Evolutionary conservation across 2,797 vertebrate genomes (phyloP).

Genomic region (Acanthis flammea): DNA sequence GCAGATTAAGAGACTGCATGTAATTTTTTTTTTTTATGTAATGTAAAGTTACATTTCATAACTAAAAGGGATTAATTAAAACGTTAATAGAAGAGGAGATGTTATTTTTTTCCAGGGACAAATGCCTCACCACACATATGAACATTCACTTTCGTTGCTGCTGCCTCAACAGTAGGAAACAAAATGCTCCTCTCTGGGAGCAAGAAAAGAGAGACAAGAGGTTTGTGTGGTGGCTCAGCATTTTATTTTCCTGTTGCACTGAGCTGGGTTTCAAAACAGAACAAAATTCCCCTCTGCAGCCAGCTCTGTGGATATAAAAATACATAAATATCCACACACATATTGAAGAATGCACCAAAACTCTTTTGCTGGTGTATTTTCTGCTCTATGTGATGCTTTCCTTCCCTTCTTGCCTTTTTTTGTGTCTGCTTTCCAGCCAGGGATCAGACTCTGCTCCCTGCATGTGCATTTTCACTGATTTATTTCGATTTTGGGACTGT

Average conservation of each 20-base stretch:
- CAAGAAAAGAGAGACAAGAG: neutral
- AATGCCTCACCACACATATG: constrained; percentile 51
- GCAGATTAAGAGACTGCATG: constrained; percentile 68
- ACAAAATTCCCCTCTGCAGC: neutral
- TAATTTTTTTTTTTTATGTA: constrained; percentile 68
- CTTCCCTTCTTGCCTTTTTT: neutral
- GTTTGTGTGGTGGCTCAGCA: constrained; percentile 23
- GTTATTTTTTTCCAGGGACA: constrained; percentile 63
- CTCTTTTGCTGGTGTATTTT: neutral
- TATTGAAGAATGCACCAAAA: neutral
- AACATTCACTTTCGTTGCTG: constrained; percentile 47
- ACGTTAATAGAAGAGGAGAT: constrained; percentile 64
- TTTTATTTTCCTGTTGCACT: constrained; percentile 29
- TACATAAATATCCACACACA: neutral
- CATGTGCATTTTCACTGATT: neutral
- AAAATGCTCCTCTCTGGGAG: constrained; percentile 11
- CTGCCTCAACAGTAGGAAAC: constrained; percentile 34
- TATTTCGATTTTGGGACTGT: neutral
- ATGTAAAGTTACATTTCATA: constrained; percentile 75
- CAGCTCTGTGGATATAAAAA: neutral
- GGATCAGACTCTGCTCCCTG: neutral
- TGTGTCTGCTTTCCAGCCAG: neutral
- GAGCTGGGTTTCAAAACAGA: neutral
- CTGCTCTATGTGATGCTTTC: neutral
- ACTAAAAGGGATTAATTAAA: constrained; percentile 75